Evolutionary conservation across 2,888 invertebrate genomes (phyloP), one percentile per base, ranked within the genome.

Genomic region (Philaethria dido): DNA sequence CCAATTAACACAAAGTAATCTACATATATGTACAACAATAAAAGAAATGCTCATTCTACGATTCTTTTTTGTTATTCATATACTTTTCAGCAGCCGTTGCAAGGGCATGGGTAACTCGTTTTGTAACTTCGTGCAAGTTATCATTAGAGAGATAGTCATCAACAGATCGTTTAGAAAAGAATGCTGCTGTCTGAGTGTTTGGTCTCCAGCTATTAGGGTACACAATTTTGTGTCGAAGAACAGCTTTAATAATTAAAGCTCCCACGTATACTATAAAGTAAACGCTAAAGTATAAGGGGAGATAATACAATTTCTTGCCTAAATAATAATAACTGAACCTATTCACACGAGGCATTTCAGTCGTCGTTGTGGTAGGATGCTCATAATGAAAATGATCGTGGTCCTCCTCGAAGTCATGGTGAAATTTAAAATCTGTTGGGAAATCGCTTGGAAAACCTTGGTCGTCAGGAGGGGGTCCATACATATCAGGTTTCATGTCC

Each of bases 201-300:
- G 92, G 92, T 72, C 86, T 84, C 83, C 84, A 93, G 74, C 94
- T 93, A 75, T 94, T 94, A 20, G 94, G 94, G 75, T 94, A 94
- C 16, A 93, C 93, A 64, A 96, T 95, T 84, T 96, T 96, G 81
- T 96, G 96, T 69, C 96, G 93, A 42, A 95, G 93, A 42, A 96
- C 94, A 3, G 96, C 95, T 81, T 96, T 96, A 33, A 96, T 89
- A 68, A 96, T 95, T 29, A 96, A 88, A 18, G 95, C 95, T 2
- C 94, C 95, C 0, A 96, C 95, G 77, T 96, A 96, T 66, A 95
- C 86, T 61, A 94, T 93, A 73, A 95, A 94, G 75, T 95, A 96
- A 14, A 96, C 94, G 79, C 96, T 96, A 80, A 96, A 96, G 82
- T 96, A 96, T 52, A 96, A 83, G 0, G 96, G 96, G 70, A 96